phyloP scores from a whole-genome alignment of 2,113 vertebrate species.

The Delphinus delphis region DNA sequence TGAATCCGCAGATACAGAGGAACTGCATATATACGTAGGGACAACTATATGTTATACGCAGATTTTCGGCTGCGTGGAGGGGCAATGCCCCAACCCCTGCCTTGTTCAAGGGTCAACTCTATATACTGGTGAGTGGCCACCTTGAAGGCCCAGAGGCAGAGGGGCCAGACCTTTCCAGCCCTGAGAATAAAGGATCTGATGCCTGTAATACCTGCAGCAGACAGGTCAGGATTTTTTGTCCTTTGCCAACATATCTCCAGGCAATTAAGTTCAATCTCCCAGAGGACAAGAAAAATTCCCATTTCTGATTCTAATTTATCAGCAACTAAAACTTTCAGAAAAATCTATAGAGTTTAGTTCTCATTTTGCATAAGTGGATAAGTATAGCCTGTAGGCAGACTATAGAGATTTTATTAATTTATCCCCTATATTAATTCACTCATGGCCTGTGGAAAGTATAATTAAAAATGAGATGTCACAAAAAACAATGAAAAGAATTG shows the following conservation, averaged over 20 bases:
- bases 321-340: slow-evolving; percentile 53
- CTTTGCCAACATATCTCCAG: slow-evolving; percentile 28
- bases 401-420: slow-evolving; percentile 56
- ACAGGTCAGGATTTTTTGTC: not conserved
- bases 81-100: not conserved
- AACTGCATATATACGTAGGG: not conserved
- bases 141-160: not conserved
- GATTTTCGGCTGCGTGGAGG: not conserved
- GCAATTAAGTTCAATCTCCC: slow-evolving; percentile 25
- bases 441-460: slow-evolving; percentile 57
- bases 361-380: slow-evolving; percentile 50
- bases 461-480: slow-evolving; percentile 60
- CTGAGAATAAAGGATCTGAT: not conserved
- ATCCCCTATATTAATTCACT: slow-evolving; percentile 41
- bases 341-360: slow-evolving; percentile 48
- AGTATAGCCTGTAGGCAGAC: slow-evolving; percentile 52
- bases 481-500: slow-evolving; percentile 56
- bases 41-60: not conserved
- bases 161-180: not conserved
- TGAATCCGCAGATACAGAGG: not conserved
- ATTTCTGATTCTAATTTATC: slow-evolving; percentile 57
- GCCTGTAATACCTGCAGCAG: not conserved
- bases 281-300: not conserved
- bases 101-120: not conserved
- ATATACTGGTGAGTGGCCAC: not conserved